phyloP scores from a whole-genome alignment of 2,888 invertebrate species.

The Melinaea marsaeus region DNA sequence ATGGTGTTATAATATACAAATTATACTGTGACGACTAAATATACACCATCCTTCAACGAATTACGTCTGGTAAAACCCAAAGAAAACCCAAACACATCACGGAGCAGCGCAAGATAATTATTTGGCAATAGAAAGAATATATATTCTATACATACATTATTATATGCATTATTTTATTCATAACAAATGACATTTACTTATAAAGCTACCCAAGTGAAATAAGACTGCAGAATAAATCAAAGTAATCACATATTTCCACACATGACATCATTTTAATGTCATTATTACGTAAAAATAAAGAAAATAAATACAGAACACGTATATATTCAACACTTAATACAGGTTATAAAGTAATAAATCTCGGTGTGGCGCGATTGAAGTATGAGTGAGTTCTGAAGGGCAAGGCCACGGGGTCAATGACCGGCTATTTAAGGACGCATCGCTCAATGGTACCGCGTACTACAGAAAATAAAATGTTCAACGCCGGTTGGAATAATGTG shows the following conservation, averaged over 20 bases:
- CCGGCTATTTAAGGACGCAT: conserved; percentile 56
- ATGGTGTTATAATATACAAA: too few relatives aligned
- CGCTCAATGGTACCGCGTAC: conserved; percentile 24
- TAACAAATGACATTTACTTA: too few relatives aligned
- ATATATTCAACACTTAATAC: neutral
- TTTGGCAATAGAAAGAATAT: too few relatives aligned
- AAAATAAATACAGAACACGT: neutral
- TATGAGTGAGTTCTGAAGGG: conserved; percentile 51
- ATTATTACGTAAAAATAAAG: neutral
- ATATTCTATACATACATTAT: too few relatives aligned
- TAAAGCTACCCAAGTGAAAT: too few relatives aligned
- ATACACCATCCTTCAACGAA: too few relatives aligned
- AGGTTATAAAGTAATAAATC: conserved; percentile 26
- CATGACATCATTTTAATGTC: neutral
- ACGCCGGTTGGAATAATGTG: too few relatives aligned
- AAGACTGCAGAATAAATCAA: too few relatives aligned
- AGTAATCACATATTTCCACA: neutral
- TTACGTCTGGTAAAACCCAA: neutral
- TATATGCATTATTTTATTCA: too few relatives aligned
- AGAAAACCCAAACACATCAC: neutral
- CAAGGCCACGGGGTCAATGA: conserved; percentile 66
- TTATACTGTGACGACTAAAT: too few relatives aligned
- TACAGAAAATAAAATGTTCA: neutral
- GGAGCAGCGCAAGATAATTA: too few relatives aligned
- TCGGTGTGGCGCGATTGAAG: conserved; percentile 19